phyloP scores from a whole-genome alignment of 2,888 invertebrate genomes.

The Lumbricus terrestris region DNA sequence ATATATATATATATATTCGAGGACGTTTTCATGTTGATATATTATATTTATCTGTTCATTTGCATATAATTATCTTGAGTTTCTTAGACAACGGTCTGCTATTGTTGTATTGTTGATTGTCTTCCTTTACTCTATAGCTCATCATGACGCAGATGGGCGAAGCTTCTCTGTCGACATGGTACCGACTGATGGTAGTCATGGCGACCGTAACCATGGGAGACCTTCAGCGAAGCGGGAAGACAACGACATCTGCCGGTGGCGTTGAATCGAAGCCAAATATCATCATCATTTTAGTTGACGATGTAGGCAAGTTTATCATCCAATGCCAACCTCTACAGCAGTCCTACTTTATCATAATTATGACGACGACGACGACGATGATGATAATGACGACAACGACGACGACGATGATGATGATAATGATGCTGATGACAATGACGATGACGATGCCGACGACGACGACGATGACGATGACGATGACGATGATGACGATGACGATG shows the following conservation, averaged over 20 bases:
- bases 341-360: neutral
- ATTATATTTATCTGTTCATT: neutral
- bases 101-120: neutral
- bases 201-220: neutral
- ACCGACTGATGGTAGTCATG: neutral
- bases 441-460: conserved; percentile 8
- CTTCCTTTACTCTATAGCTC: neutral
- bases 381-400: too few species aligned
- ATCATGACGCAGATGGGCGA: neutral
- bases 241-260: neutral
- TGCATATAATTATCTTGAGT: neutral
- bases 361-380: too few species aligned
- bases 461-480: conserved; percentile 26
- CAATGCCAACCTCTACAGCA: neutral
- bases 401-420: too few species aligned
- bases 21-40: neutral
- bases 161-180: neutral
- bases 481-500: conserved; percentile 27
- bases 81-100: neutral
- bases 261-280: conserved; percentile 21
- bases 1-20: too few species aligned
- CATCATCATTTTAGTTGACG: conserved; percentile 28
- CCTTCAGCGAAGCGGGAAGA: neutral
- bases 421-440: neutral
- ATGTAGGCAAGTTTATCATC: conserved; percentile 22